Base-by-base conservation (phyloP, 2,113 vertebrate species). In the Sceloporus undulatus region DNA sequence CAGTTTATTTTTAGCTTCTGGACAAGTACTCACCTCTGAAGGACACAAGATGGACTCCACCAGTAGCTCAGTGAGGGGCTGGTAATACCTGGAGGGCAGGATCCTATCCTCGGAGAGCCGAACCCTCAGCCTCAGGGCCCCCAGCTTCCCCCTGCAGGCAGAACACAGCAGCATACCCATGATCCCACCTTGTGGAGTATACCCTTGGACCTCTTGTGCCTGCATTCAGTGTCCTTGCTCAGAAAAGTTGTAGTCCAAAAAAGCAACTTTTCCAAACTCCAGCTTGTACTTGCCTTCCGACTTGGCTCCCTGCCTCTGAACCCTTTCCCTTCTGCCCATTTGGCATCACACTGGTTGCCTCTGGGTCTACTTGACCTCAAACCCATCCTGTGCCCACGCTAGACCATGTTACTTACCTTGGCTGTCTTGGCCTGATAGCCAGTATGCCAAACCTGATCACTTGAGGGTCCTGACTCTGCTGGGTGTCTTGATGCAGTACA, bases 51-150 rank as follows among this genome's bases (percentile, higher is more conserved):
- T 93, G 0, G 98, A 97, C 94, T 98, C 97, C 0, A 97, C 92
- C 93, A 99, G 97, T 89, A 99, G 96, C 88, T 98, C 97, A 79
- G 94, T 94, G 74, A 99, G 97, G 0, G 98, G 98, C 96, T 97
- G 98, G 92, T 98, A 98, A 94, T 94, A 97, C 56, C 62, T 73
- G 1, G 95, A 96, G 1, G 98, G 98, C 90, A 99, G 95, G 83
- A 99, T 96, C 0, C 91, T 95, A 88, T 98, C 98, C 95, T 98
- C 98, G 1, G 94, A 93, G 91, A 99, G 95, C 29, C 97, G 96
- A 71, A 98, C 96, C 75, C 97, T 97, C 93, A 99, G 95, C 87
- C 98, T 95, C 92, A 99, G 95, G 0, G 98, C 97, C 0, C 98
- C 98, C 94, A 99, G 96, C 88, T 94, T 97, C 1, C 97, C 97